Percentiles rank a stretch among this genome's conserved stretches.
Conservation (phyloP, 2,113 vertebrate genomes). For the Orcinus orca region DNA sequence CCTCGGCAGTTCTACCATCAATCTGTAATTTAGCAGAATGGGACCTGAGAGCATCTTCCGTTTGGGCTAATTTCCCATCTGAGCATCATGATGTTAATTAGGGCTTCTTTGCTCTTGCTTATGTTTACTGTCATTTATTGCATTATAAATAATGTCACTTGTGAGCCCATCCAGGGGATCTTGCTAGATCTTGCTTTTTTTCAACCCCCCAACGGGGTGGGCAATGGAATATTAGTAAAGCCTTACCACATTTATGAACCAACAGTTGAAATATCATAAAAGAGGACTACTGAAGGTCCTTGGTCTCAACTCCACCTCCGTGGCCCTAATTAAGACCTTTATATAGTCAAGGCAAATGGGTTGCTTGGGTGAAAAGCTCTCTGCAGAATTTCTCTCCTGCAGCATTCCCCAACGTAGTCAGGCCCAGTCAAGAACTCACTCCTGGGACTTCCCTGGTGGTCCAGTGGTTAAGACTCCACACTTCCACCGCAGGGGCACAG, state of each 20-base stretch:
- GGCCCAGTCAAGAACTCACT: not conserved
- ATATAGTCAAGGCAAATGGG: not conserved
- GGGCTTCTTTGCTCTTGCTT: not conserved
- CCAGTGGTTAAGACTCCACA: too few relatives aligned
- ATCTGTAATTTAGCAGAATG: constrained; percentile 71
- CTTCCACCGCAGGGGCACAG: too few relatives aligned
- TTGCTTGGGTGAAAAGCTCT: not conserved
- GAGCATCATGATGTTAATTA: constrained; percentile 47
- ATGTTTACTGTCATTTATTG: not conserved
- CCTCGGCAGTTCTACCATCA: constrained; percentile 16
- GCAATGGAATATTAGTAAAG: not conserved
- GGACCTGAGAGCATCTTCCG: constrained; percentile 55
- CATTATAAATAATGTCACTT: not conserved
- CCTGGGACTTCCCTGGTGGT: not conserved
- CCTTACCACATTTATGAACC: not conserved
- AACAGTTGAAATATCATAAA: not conserved
- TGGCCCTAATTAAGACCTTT: not conserved
- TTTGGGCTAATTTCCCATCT: constrained; percentile 74
- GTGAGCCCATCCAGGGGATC: not conserved
- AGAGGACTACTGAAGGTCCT: not conserved
- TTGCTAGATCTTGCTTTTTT: constrained; percentile 21
- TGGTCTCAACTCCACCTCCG: not conserved
- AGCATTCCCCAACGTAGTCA: not conserved
- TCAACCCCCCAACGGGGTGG: not conserved
- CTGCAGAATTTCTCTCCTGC: not conserved